Evolutionary conservation across 2,888 invertebrate species (phyloP).

Genomic region (Tetanocera ferruginea): DNA sequence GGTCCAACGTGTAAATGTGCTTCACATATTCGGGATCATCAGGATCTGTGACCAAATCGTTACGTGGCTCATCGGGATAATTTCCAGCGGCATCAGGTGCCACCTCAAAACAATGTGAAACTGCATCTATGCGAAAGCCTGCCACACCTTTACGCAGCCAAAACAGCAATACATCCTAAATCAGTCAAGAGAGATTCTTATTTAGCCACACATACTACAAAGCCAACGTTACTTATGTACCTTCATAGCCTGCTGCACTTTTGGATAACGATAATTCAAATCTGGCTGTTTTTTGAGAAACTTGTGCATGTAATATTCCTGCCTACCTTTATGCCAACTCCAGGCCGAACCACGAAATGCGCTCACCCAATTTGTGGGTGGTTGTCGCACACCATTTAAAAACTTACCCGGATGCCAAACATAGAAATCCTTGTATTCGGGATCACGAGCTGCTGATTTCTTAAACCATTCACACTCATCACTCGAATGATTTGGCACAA

Average conservation of each 20-base stretch:
- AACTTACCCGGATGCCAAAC: slow-evolving; percentile 77
- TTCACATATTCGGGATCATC: slow-evolving; percentile 73
- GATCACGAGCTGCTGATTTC: slow-evolving; percentile 75
- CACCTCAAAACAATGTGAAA: slow-evolving; percentile 69
- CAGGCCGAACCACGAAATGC: slow-evolving; percentile 73
- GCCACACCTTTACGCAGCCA: slow-evolving; percentile 86
- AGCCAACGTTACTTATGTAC: no score
- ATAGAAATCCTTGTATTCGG: slow-evolving; percentile 80
- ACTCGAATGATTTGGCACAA: slow-evolving; percentile 84
- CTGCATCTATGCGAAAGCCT: slow-evolving; percentile 81
- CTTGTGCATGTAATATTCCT: slow-evolving; percentile 77
- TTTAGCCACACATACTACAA: no score
- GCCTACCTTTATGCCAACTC: slow-evolving; percentile 75
- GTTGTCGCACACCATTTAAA: slow-evolving; percentile 63
- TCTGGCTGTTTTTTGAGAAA: slow-evolving; percentile 76
- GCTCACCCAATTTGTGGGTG: slow-evolving; percentile 82
- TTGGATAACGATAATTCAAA: slow-evolving; percentile 74
- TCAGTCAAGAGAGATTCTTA: slow-evolving; percentile 4
- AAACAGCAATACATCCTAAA: slow-evolving; percentile 75
- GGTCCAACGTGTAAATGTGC: slow-evolving; percentile 75
- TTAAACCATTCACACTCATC: slow-evolving; percentile 89
- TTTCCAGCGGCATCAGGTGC: slow-evolving; percentile 55
- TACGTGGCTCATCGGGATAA: slow-evolving; percentile 72
- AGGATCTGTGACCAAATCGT: slow-evolving; percentile 70
- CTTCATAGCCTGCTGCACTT: slow-evolving; percentile 68